Evolutionary conservation across 2,888 invertebrate species (phyloP).

Genomic region (Trypoxylon attenuatum): DNA sequence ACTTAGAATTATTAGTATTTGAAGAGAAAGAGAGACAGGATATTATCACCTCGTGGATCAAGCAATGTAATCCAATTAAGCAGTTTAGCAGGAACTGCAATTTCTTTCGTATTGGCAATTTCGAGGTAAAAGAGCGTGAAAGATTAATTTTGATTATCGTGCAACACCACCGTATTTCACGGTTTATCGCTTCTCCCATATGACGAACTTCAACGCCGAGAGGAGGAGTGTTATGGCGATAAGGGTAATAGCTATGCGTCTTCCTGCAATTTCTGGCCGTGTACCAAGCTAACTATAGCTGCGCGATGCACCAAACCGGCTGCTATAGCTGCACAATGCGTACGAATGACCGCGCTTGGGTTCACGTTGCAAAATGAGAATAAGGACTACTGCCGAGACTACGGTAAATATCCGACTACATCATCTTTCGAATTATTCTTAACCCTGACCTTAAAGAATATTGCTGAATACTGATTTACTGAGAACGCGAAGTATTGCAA

Average conservation of each 20-base stretch:
- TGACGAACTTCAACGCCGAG: constrained; percentile 18
- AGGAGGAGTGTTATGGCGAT: constrained; percentile 26
- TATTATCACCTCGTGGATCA: no score
- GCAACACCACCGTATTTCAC: not conserved
- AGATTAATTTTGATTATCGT: not conserved
- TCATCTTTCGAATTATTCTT: constrained; percentile 31
- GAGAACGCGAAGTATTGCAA: no score
- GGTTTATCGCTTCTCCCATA: not conserved
- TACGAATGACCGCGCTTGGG: constrained; percentile 45
- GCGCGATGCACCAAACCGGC: constrained; percentile 39
- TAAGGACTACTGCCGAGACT: constrained; percentile 33
- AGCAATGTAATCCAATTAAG: no score
- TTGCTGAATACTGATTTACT: no score
- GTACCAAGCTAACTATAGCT: constrained; percentile 64
- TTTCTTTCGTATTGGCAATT: no score
- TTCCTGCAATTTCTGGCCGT: constrained; percentile 57
- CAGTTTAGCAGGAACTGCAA: no score
- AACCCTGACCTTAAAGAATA: constrained; percentile 34
- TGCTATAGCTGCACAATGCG: constrained; percentile 26
- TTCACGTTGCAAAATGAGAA: constrained; percentile 36
- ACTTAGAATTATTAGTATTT: no score
- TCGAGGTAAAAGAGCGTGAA: not conserved
- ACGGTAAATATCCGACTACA: constrained; percentile 15
- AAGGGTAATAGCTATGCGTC: constrained; percentile 47
- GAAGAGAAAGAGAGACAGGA: no score